phyloP scores from a whole-genome alignment of 2,797 vertebrate species.

The Etheostoma nigrum region DNA sequence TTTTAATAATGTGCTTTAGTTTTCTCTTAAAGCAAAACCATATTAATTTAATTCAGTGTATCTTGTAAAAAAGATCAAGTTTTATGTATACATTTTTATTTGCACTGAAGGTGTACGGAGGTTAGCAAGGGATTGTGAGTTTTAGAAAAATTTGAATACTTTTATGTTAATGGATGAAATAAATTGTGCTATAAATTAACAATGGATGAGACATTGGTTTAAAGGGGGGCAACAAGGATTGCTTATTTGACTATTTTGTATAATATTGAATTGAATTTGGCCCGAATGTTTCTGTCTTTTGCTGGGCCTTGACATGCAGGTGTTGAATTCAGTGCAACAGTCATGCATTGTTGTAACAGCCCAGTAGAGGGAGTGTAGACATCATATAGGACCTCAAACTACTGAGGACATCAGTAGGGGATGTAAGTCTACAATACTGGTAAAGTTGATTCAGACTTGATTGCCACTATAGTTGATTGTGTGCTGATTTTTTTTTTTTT shows the following conservation, averaged over 20 bases:
- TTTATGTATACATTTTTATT: slow-evolving; percentile 54
- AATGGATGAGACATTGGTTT: slow-evolving; percentile 77
- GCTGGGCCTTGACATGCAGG: background rate
- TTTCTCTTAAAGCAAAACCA: slow-evolving; percentile 38
- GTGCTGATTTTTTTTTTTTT: background rate
- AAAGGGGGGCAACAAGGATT: background rate
- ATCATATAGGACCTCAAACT: slow-evolving; percentile 40
- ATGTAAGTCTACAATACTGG: slow-evolving; percentile 1
- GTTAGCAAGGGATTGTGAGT: slow-evolving; percentile 29
- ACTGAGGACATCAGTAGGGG: background rate
- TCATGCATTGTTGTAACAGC: slow-evolving; percentile 47
- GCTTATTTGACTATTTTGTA: background rate
- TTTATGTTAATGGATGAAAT: slow-evolving; percentile 49
- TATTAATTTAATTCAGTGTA: slow-evolving; percentile 40
- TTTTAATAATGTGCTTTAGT: slow-evolving; percentile 43
- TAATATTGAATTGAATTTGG: background rate
- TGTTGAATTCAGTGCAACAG: background rate
- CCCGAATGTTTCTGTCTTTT: background rate
- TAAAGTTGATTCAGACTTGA: background rate
- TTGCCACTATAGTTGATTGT: background rate
- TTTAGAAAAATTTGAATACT: slow-evolving; percentile 52
- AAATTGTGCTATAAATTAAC: slow-evolving; percentile 14
- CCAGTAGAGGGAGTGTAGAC: slow-evolving; percentile 81
- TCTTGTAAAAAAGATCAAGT: slow-evolving; percentile 38
- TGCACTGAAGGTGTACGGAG: slow-evolving; percentile 40